These are phyloP conservation scores for Gobio occitaniae DNA, from an alignment of 2,797 vertebrate species.

Conservation along the genomic window DNA sequence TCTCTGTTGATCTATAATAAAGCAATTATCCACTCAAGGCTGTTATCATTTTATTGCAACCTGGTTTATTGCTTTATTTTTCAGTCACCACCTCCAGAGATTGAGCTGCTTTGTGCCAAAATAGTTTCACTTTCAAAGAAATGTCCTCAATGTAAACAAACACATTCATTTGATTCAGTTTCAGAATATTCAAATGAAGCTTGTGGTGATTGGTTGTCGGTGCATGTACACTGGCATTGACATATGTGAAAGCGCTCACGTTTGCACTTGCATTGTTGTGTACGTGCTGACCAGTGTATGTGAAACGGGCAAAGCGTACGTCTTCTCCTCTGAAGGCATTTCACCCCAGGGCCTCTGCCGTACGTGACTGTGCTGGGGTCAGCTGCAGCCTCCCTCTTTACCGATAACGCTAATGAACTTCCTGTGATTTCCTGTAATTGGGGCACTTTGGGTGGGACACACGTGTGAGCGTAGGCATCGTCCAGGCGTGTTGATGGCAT, in stretches of 20 bases:
- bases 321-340: slow-evolving; percentile 54
- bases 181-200: slow-evolving; percentile 1
- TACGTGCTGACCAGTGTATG: slow-evolving; percentile 46
- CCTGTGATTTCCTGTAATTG: slow-evolving; percentile 83
- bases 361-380: slow-evolving; percentile 78
- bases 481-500: slow-evolving; percentile 1
- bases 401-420: slow-evolving; percentile 84
- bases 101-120: neutral
- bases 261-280: slow-evolving; percentile 6
- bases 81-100: neutral
- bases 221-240: neutral
- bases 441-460: slow-evolving; percentile 78
- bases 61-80: neutral
- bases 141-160: neutral
- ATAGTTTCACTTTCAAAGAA: neutral
- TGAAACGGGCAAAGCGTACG: slow-evolving; percentile 27
- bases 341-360: slow-evolving; percentile 54
- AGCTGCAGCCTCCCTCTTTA: slow-evolving; percentile 70
- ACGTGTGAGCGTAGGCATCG: slow-evolving; percentile 49
- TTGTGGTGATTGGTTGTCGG: neutral
- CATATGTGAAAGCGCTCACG: slow-evolving; percentile 32
- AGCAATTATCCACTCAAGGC: neutral
- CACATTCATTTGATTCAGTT: neutral
- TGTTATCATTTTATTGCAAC: neutral
- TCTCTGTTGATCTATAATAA: neutral